Evolutionary conservation across 2,888 invertebrate species (phyloP).

Genomic region (Eupeodes latifasciatus): DNA sequence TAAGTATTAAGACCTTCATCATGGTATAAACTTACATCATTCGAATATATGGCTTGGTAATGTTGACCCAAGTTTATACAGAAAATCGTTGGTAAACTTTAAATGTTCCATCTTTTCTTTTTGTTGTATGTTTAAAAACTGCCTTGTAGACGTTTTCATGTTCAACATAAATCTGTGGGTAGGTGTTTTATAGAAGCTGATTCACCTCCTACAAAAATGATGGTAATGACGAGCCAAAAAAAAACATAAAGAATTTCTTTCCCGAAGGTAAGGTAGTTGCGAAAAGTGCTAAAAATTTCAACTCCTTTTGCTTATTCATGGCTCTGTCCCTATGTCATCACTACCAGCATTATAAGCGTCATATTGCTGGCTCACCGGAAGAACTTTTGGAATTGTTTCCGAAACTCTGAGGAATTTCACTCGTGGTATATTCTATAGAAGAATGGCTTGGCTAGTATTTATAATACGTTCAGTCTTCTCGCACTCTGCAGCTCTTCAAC

Average conservation of each 20-base stretch:
- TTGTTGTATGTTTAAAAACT: no score
- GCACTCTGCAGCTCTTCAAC: background rate
- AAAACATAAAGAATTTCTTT: background rate
- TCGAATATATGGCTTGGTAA: background rate
- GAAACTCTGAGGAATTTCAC: conserved; percentile 22
- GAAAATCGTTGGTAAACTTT: background rate
- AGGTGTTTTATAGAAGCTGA: background rate
- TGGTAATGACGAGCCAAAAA: background rate
- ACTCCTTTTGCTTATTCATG: background rate
- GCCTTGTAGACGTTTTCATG: background rate
- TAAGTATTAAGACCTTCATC: background rate
- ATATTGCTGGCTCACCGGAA: background rate
- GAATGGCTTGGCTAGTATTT: background rate
- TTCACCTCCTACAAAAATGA: background rate
- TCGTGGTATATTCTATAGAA: background rate
- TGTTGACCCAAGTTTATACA: background rate
- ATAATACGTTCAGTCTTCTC: background rate
- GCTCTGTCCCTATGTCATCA: background rate
- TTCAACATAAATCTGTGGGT: conserved; percentile 2
- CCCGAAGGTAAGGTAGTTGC: background rate
- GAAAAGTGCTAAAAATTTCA: background rate
- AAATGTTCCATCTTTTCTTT: background rate
- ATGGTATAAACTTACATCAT: background rate
- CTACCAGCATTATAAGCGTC: background rate
- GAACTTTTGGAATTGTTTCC: conserved; percentile 27